Conservation (phyloP, 2,113 vertebrate genomes). For the Chionomys nivalis region DNA sequence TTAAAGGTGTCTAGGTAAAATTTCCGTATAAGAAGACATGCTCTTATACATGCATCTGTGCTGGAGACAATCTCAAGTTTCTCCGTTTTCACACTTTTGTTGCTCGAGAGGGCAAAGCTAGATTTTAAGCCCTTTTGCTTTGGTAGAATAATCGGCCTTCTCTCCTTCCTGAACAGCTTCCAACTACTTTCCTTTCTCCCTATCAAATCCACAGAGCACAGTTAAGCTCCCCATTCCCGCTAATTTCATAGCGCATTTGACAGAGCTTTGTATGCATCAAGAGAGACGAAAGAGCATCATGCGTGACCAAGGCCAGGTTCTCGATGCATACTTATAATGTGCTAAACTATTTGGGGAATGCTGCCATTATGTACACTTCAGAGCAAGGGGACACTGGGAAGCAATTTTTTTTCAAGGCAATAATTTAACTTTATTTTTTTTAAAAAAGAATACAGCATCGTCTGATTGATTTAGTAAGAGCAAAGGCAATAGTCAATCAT, state of each 20-base stretch:
- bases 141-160: conserved; percentile 40
- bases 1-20: conserved; percentile 41
- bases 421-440: conserved; percentile 74
- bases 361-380: not conserved
- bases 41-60: conserved; percentile 50
- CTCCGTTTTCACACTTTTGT: conserved; percentile 59
- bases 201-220: conserved; percentile 54
- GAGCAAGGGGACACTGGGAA: conserved; percentile 61
- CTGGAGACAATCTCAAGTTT: not conserved
- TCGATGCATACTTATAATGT: not conserved
- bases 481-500: conserved; percentile 57
- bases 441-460: conserved; percentile 63
- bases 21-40: not conserved
- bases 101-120: conserved; percentile 52
- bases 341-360: not conserved
- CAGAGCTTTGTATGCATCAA: conserved; percentile 36
- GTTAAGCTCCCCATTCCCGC: conserved; percentile 48
- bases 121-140: conserved; percentile 63
- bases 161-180: conserved; percentile 57
- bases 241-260: conserved; percentile 67
- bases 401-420: conserved; percentile 47
- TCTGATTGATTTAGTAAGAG: conserved; percentile 75
- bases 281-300: not conserved
- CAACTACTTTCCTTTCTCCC: conserved; percentile 47
- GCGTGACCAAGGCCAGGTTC: conserved; percentile 11